These are phyloP conservation scores for Drosophila ohnishii DNA, from an alignment of 1,140 invertebrate species.

Conservation along the genomic window DNA sequence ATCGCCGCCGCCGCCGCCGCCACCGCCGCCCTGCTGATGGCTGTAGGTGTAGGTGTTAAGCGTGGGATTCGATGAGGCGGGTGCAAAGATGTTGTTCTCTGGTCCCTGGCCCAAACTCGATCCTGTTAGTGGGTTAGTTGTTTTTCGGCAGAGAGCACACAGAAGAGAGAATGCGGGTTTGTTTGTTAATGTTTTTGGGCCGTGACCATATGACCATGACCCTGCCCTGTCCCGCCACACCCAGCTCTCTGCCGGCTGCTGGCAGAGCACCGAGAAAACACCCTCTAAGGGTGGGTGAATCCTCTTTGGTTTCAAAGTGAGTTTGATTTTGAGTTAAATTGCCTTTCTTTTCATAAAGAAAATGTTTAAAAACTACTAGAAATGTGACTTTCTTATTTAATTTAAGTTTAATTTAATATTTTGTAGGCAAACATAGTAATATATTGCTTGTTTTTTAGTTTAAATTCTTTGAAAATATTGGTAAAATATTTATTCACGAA, in stretches of 20 bases:
- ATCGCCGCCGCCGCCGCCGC: not conserved
- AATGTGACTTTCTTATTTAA: not conserved
- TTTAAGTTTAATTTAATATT: not conserved
- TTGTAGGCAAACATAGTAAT: not conserved
- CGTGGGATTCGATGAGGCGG: conserved; percentile 79
- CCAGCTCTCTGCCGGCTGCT: no score
- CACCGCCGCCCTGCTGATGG: conserved; percentile 44
- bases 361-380: not conserved
- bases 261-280: conserved; percentile 8
- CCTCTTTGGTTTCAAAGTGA: not conserved
- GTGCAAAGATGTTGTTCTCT: conserved; percentile 79
- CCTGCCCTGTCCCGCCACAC: not conserved
- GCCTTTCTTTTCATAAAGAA: no score
- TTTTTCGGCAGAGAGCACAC: conserved; percentile 1
- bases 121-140: conserved; percentile 62
- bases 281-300: not conserved
- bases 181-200: conserved; percentile 6
- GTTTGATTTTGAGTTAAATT: not conserved
- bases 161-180: conserved; percentile 14
- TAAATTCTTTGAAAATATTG: not conserved
- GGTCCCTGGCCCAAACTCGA: conserved; percentile 80
- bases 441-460: not conserved
- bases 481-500: not conserved
- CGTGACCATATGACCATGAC: not conserved
- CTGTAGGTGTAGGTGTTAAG: conserved; percentile 75